phyloP scores from a whole-genome alignment of 2,113 vertebrate species.

The Euleptes europaea region DNA sequence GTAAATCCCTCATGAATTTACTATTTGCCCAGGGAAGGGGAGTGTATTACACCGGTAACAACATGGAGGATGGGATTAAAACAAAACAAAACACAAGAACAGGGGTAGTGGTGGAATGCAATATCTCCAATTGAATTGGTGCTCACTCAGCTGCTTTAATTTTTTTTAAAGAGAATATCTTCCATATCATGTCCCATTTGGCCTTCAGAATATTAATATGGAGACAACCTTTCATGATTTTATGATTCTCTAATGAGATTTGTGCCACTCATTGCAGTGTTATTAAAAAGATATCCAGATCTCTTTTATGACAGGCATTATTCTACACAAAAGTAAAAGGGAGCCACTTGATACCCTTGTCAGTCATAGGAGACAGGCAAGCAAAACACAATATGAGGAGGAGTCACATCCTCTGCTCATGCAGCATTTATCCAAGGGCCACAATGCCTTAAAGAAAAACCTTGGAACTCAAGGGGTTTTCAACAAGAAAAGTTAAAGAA shows the following conservation, averaged over 20 bases:
- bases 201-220: neutral
- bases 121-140: too few relatives aligned
- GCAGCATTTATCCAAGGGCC: neutral
- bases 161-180: too few relatives aligned
- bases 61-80: too few relatives aligned
- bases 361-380: neutral
- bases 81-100: too few relatives aligned
- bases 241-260: neutral
- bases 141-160: too few relatives aligned
- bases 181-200: too few relatives aligned
- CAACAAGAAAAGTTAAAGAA: neutral
- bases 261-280: neutral
- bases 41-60: too few relatives aligned
- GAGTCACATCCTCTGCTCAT: neutral
- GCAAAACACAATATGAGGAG: neutral
- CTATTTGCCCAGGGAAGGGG: too few relatives aligned
- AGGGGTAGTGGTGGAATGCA: too few relatives aligned
- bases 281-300: neutral
- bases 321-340: neutral
- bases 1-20: too few relatives aligned
- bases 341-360: neutral
- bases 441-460: neutral
- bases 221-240: neutral
- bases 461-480: neutral
- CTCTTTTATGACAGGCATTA: neutral